phyloP scores from a whole-genome alignment of 2,113 vertebrate species.

The Capreolus pygargus region DNA sequence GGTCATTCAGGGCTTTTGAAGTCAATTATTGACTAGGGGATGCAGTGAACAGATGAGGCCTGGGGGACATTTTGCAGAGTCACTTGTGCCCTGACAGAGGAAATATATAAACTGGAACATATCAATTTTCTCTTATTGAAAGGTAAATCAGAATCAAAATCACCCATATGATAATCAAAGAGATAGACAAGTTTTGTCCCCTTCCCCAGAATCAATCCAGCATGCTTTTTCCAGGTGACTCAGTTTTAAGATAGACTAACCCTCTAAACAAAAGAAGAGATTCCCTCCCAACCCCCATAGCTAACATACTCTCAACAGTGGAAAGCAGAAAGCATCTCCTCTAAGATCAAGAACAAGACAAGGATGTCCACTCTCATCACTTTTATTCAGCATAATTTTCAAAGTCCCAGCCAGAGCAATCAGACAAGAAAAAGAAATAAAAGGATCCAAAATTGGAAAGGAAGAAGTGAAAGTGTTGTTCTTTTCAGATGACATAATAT shows the following conservation, averaged over 20 bases:
- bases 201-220: background rate
- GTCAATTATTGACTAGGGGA: background rate
- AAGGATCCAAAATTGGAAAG: background rate
- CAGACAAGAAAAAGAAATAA: background rate
- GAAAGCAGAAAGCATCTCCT: background rate
- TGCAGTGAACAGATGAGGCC: background rate
- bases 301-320: background rate
- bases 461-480: background rate
- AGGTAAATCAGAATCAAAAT: background rate
- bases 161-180: background rate
- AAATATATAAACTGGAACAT: background rate
- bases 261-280: background rate
- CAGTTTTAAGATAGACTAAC: background rate
- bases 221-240: background rate
- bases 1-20: background rate
- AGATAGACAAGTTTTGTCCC: background rate
- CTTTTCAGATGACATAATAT: background rate
- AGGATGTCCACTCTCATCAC: background rate
- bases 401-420: background rate
- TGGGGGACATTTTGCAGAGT: background rate
- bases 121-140: background rate
- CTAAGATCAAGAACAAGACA: background rate
- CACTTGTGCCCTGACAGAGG: background rate
- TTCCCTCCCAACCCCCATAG: accelerated
- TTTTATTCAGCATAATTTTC: background rate